phyloP scores from a whole-genome alignment of 2,888 invertebrate species.

The Mechanitis messenoides region DNA sequence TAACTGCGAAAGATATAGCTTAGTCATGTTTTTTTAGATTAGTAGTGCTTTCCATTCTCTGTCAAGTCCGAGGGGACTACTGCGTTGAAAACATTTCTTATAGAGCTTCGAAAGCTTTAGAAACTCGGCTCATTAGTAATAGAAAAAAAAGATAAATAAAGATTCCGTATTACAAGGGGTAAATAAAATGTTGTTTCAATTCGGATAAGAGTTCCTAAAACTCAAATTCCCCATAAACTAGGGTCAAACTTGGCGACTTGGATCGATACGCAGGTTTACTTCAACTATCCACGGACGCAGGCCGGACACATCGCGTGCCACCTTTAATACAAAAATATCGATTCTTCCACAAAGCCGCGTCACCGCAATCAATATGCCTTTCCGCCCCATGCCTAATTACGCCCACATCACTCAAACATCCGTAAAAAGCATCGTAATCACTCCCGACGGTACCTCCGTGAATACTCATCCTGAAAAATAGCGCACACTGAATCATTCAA shows the following conservation, averaged over 20 bases:
- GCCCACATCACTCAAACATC: conserved; percentile 72
- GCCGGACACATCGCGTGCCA: conserved; percentile 74
- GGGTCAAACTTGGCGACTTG: conserved; percentile 59
- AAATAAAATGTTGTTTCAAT: too few species aligned
- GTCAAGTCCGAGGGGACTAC: too few species aligned
- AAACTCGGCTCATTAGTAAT: too few species aligned
- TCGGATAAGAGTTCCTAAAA: too few species aligned
- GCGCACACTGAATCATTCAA: conserved; percentile 72
- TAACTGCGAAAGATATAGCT: too few species aligned
- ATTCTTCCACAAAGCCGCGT: conserved; percentile 73
- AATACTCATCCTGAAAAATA: conserved; percentile 64
- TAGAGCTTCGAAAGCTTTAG: too few species aligned
- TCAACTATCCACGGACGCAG: conserved; percentile 49
- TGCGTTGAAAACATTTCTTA: too few species aligned
- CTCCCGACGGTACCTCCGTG: conserved; percentile 46
- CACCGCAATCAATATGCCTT: conserved; percentile 77
- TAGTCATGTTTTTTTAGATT: too few species aligned
- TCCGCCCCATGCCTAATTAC: conserved; percentile 74
- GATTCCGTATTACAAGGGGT: too few species aligned
- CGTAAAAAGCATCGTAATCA: conserved; percentile 65
- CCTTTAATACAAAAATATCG: conserved; percentile 75
- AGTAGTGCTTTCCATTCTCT: too few species aligned
- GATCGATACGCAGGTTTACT: conserved; percentile 69
- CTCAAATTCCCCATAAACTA: conserved; percentile 48
- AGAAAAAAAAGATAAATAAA: too few species aligned